Evolutionary conservation across 2,113 vertebrate species (phyloP), one percentile per base, ranked within the genome.

Genomic region (Sander lucioperca): DNA sequence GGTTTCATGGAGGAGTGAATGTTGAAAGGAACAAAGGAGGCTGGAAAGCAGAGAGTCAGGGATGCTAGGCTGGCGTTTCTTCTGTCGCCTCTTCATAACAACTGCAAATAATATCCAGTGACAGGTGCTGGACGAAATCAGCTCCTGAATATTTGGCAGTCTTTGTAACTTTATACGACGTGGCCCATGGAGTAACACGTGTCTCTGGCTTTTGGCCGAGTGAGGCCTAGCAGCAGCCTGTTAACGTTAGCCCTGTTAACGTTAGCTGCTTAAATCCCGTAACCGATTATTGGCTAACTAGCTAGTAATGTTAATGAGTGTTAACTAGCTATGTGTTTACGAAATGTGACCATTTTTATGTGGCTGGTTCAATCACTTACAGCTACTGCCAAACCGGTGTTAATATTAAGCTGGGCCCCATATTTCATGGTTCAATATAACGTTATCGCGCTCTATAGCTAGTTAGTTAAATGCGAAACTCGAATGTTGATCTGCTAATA

Each of bases 181-280:
- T 92, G 94, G 94, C 93, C 79, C 73, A 67, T 6, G 51, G 74
- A 68, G 82, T 77, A 95, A 95, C 95, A 96, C 95, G 95, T 96
- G 95, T 96, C 94, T 73, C 51, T 87, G 88, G 92, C 93, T 84
- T 82, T 71, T 73, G 75, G 88, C 92, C 91, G 88, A 84, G 39
- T 88, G 89, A 83, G 95, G 94, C 93, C 94, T 91, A 88, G 58
- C 65, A 47, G 74, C 59, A 25, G 56, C 80, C 66, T 77, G 19
- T 1, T 51, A 45, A 39, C 8, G 9, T 10, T 39, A 39, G 39
- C 39, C 8, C 2, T 9, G 36, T 9, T 39, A 39, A 39, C 36
- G 36, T 39, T 39, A 39, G 8, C 36, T 33, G 33, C 33, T 33
- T 1, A 6, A 33, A 6, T 33, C 33, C 39, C 39, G 10, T 10